Evolutionary conservation across 2,113 vertebrate species (phyloP).

Genomic region (Litocranius walleri): DNA sequence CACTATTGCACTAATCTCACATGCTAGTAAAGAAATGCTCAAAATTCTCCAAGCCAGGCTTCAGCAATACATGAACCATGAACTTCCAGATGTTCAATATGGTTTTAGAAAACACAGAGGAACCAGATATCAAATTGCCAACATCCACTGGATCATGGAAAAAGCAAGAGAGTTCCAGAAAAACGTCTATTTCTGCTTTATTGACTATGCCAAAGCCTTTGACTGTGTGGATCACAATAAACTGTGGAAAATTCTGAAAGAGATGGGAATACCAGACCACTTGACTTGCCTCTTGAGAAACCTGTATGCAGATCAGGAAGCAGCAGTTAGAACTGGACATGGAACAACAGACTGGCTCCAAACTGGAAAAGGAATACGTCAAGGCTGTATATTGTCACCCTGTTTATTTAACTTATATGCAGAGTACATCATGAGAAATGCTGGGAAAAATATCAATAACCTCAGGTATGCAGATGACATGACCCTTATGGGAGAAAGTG

Average conservation of each 20-base stretch:
- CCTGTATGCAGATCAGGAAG: no score
- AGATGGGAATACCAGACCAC: no score
- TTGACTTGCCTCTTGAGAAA: no score
- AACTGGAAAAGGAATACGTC: background rate
- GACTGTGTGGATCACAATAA: no score
- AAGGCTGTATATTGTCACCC: background rate
- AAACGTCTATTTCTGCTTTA: no score
- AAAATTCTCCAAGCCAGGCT: background rate
- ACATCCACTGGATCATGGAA: accelerated
- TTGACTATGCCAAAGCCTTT: no score
- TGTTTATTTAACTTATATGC: background rate
- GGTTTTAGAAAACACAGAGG: background rate
- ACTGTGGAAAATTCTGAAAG: no score
- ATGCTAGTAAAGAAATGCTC: background rate
- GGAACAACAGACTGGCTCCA: background rate
- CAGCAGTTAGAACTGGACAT: no score
- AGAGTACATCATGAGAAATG: background rate
- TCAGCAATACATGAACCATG: background rate
- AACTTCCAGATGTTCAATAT: background rate
- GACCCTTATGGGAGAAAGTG: background rate
- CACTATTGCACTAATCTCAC: background rate
- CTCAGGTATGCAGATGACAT: background rate
- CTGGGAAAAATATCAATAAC: background rate
- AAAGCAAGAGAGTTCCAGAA: no score
- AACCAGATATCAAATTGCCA: background rate